Conservation (phyloP, 1,140 invertebrate genomes). For the Trichonephila inaurata region DNA sequence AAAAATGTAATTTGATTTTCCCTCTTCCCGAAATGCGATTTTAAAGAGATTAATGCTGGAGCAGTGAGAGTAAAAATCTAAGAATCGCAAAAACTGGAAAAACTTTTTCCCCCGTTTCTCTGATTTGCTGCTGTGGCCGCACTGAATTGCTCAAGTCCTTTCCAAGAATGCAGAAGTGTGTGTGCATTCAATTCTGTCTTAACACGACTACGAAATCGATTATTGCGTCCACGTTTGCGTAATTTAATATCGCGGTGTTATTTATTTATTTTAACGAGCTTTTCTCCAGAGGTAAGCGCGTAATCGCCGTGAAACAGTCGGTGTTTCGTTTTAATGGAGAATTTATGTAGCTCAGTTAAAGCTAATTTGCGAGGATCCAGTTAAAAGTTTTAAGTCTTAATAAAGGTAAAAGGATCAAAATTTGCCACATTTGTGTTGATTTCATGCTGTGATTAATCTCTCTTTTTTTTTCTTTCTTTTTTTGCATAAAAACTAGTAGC, state of each 20-base stretch:
- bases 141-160: background rate
- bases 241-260: constrained; percentile 31
- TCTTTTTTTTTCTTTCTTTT: background rate
- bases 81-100: background rate
- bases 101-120: background rate
- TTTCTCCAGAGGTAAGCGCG: background rate
- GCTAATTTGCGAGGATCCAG: background rate
- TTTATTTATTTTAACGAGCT: constrained; percentile 55
- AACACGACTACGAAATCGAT: background rate
- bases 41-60: background rate
- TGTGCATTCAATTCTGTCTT: background rate
- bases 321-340: constrained; percentile 17
- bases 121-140: background rate
- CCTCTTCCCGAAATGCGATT: background rate
- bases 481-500: too few relatives aligned
- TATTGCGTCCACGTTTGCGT: constrained; percentile 29
- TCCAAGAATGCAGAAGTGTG: background rate
- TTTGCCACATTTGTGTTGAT: background rate
- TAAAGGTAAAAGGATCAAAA: background rate
- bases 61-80: background rate
- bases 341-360: constrained; percentile 37
- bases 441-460: background rate
- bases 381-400: background rate
- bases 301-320: background rate
- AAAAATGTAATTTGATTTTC: constrained; percentile 1